Evolutionary conservation across 2,113 vertebrate species (phyloP), one percentile per base, ranked within the genome.

Genomic region (Gallinago paraguaiae): DNA sequence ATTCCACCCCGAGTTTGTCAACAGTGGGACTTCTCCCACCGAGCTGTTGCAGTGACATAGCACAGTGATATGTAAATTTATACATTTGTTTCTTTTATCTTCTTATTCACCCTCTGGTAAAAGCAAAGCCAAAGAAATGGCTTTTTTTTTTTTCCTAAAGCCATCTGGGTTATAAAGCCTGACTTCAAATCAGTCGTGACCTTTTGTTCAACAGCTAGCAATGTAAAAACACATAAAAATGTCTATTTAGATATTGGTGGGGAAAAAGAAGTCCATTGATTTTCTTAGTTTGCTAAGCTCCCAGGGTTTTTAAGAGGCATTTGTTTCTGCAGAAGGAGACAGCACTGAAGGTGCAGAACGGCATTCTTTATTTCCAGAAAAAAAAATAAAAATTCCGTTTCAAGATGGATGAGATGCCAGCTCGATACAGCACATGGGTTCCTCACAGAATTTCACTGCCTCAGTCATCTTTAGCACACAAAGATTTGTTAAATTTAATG

Each of bases 161-260:
- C 90, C 90, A 95, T 77, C 88, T 94, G 93, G 74, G 94, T 92
- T 97, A 88, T 80, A 97, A 97, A 97, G 85, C 89, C 70, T 14
- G 45, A 88, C 94, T 97, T 96, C 89, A 91, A 83, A 97, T 96
- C 85, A 79, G 91, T 43, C 37, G 74, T 95, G 96, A 97, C 97
- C 97, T 97, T 97, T 97, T 97, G 93, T 97, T 97, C 94, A 94
- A 75, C 25, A 82, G 82, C 70, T 63, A 88, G 88, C 59, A 37
- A 91, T 76, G 84, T 74, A 93, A 93, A 94, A 95, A 82, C 88
- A 88, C 91, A 97, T 94, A 93, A 90, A 96, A 97, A 93, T 53
- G 86, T 89, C 97, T 95, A 91, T 97, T 97, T 96, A 94, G 97
- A 86, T 94, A 94, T 82, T 11, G 41, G 95, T 70, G 67, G 69